phyloP scores from a whole-genome alignment of 1,140 invertebrate species.

The Phymorhynchus buccinoides region DNA sequence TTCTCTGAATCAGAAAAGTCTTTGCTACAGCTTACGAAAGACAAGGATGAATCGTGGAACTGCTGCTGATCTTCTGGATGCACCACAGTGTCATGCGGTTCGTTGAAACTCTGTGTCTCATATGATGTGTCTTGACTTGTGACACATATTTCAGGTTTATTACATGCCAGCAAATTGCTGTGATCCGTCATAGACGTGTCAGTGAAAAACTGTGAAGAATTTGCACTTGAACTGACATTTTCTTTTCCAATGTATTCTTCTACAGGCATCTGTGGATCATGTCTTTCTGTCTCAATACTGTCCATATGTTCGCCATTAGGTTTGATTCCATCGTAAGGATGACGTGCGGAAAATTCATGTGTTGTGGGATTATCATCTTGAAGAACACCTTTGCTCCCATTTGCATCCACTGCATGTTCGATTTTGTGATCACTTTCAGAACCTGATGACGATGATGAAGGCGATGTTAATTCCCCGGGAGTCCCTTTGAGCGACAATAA shows the following conservation, averaged over 20 bases:
- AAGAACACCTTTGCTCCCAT: not conserved
- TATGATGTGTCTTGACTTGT: not conserved
- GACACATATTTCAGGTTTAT: not conserved
- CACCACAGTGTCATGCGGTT: not conserved
- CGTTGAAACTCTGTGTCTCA: not conserved
- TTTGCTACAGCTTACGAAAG: not conserved
- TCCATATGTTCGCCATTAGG: not conserved
- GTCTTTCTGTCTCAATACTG: not conserved
- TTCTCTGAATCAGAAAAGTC: constrained; percentile 3
- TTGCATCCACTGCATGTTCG: not conserved
- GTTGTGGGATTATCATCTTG: not conserved
- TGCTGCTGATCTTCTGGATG: too few relatives aligned
- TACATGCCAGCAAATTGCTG: not conserved
- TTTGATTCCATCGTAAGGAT: not conserved
- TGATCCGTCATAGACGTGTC: not conserved
- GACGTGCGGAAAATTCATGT: too few relatives aligned
- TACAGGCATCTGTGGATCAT: not conserved
- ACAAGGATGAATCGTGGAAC: not conserved
- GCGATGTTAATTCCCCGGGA: not conserved
- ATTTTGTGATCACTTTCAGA: constrained; percentile 10
- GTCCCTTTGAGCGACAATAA: constrained; percentile 15
- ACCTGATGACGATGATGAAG: constrained; percentile 21
- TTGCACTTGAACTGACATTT: not conserved
- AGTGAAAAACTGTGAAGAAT: constrained; percentile 9
- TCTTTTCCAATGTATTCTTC: not conserved